Evolutionary conservation across 1,140 invertebrate genomes (phyloP), one percentile per base, ranked within the genome.

Genomic region (Acyrthosiphon pisum): DNA sequence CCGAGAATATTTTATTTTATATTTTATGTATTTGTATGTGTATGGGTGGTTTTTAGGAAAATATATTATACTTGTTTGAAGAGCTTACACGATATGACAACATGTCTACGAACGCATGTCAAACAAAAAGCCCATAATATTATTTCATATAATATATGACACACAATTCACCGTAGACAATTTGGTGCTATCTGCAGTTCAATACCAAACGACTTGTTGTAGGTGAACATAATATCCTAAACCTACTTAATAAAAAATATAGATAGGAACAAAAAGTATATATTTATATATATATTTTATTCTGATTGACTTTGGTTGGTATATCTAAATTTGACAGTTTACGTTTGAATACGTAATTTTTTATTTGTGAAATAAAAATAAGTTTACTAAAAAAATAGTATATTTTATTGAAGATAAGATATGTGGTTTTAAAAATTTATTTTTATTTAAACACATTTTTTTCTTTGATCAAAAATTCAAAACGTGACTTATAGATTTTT

Each of bases 331-430:
- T 87, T 46, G 41, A 87, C 44, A 87, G 41, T 48, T 87, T 46
- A 87, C 44, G 22, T 87, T 87, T 44, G 14, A 87, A 87, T 46
- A 46, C 30, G 84, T 87, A 87, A 46, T 87, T 87, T 87, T 46
- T n/a, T 9, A 26, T 30, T 86, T 86, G 41, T 30, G 26, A 86
- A 86, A 30, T 46, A 30, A 86, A 86, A 88, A 87, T 35, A 86
- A 26, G 44, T n/a, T 37, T 41, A 83, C 35, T 22, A 1, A 46
- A 41, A 41, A 30, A 8, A 22, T 35, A 46, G 46, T 87, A 22
- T 48, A n/a, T 48, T 48, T 46, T n/a, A n/a, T 20, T 87, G 46
- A 87, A 87, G 35, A 48, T 48, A 35, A 30, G 8, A 87, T 30
- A 7, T 88, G 14, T 48, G 14, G 14, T 88, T 48, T 48, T 88